phyloP scores from a whole-genome alignment of 2,113 vertebrate genomes.

The Mormyrus iriodes region DNA sequence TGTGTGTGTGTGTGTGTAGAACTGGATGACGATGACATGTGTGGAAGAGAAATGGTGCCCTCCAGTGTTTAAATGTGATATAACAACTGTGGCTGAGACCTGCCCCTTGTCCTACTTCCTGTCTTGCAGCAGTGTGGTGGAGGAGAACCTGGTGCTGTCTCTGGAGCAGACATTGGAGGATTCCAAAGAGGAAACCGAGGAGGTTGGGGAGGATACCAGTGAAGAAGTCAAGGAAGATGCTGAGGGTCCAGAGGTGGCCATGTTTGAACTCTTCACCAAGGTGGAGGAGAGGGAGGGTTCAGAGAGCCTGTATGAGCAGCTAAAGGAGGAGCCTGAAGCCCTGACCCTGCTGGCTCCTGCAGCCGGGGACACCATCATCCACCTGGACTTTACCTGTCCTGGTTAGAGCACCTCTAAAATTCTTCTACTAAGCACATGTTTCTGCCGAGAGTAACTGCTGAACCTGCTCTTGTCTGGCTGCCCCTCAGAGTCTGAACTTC shows the following conservation, averaged over 20 bases:
- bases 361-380: constrained; percentile 85
- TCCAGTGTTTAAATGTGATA: not conserved
- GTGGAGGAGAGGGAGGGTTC: constrained; percentile 52
- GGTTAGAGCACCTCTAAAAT: constrained; percentile 57
- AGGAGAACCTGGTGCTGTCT: constrained; percentile 84
- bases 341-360: constrained; percentile 86
- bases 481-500: constrained; percentile 71
- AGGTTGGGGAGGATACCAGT: constrained; percentile 15
- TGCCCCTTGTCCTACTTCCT: constrained; percentile 25
- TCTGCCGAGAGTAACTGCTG: not conserved
- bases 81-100: not conserved
- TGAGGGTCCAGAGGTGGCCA: constrained; percentile 59
- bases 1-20: no score
- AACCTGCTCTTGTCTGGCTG: not conserved
- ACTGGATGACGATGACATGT: not conserved
- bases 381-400: constrained; percentile 79
- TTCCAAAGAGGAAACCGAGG: constrained; percentile 42
- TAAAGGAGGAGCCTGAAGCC: constrained; percentile 85
- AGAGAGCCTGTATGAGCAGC: constrained; percentile 75
- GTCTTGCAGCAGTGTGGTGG: constrained; percentile 79
- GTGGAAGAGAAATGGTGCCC: not conserved
- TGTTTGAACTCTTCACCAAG: constrained; percentile 71
- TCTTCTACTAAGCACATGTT: not conserved
- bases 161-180: constrained; percentile 75
- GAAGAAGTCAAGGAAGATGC: not conserved